Percentiles rank a stretch among this genome's conserved stretches.
Evolutionary conservation across 2,113 vertebrate species (phyloP).

Genomic region (Triplophysa tibetana): DNA sequence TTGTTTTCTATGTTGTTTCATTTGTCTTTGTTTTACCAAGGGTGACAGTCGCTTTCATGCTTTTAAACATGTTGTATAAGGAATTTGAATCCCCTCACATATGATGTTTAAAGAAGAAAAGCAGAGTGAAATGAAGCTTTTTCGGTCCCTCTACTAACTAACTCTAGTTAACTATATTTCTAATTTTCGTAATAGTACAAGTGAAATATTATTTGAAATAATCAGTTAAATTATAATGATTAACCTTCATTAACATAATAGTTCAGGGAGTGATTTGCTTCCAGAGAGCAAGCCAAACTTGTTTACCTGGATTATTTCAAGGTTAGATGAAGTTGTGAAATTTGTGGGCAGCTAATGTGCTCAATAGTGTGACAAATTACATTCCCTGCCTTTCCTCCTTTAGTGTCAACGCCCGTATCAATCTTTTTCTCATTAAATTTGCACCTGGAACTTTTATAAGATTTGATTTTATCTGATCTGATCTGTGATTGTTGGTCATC

Average conservation of each 20-base stretch:
- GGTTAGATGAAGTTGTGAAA: too few relatives aligned
- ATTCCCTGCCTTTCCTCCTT: conserved; percentile 51
- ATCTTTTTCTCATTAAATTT: too few relatives aligned
- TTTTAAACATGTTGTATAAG: too few relatives aligned
- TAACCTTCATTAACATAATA: not conserved
- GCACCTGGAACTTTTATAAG: too few relatives aligned
- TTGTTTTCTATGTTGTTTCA: conserved; percentile 41
- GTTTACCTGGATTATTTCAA: conserved; percentile 11
- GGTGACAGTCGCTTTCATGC: too few relatives aligned
- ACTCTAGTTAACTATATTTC: not conserved
- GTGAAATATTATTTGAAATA: too few relatives aligned
- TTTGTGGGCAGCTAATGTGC: conserved; percentile 57
- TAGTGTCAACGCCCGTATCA: too few relatives aligned
- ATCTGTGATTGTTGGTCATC: not conserved
- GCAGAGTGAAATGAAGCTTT: too few relatives aligned
- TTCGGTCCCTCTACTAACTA: too few relatives aligned
- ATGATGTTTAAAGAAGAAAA: too few relatives aligned
- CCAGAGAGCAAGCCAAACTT: too few relatives aligned
- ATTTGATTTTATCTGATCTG: not conserved
- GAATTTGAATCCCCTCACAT: conserved; percentile 23
- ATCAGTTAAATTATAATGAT: not conserved
- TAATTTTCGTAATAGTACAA: not conserved
- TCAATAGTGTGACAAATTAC: conserved; percentile 57
- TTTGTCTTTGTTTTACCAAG: conserved; percentile 1
- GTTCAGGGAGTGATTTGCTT: not conserved